Evolutionary conservation across 2,888 invertebrate genomes (phyloP), one percentile per base, ranked within the genome.

Genomic region (Amphipoea oculea): DNA sequence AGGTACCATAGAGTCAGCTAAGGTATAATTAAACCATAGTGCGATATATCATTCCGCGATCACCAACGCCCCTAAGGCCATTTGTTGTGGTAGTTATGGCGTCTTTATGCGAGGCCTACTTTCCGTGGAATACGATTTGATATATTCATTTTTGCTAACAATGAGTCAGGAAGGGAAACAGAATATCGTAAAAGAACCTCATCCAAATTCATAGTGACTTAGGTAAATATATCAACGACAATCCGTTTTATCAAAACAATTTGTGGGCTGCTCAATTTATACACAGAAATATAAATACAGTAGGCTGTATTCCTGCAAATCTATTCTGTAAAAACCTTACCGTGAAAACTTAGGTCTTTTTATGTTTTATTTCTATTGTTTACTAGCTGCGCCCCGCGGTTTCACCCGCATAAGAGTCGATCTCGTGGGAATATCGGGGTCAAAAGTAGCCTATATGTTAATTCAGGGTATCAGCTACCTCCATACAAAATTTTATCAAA

Each of bases 101-200:
- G 68, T 86, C 79, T 85, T 86, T 86, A 85, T 83, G 83, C 73
- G 86, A 84, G 76, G 60, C 72, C 79, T 83, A 83, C 83, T 82
- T 83, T 86, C 54, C 63, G 62, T 77, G 63, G 71, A 79, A 82
- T 76, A 79, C 72, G 62, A 63, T 65, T 74, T 69, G 54, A 74
- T 79, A 69, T 85, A 82, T 76, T 84, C 60, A 72, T 79, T 81
- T 76, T 74, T 66, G 4, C 71, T 71, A 78, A 83, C 76, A 82
- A 82, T 68, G 71, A 81, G 17, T 73, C 69, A 45, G 60, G 40
- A 66, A 62, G 54, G 29, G 29, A 71, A 62, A 76, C 54, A 48
- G 45, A 54, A 36, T 9, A 66, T 69, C 17, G 42, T 77, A 29
- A 45, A 75, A 70, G 17, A 67, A 54, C 42, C n/a, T 40, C 36